These are phyloP conservation scores for Ictalurus punctatus DNA, from an alignment of 2,113 vertebrate genomes.

Conservation along the genomic window DNA sequence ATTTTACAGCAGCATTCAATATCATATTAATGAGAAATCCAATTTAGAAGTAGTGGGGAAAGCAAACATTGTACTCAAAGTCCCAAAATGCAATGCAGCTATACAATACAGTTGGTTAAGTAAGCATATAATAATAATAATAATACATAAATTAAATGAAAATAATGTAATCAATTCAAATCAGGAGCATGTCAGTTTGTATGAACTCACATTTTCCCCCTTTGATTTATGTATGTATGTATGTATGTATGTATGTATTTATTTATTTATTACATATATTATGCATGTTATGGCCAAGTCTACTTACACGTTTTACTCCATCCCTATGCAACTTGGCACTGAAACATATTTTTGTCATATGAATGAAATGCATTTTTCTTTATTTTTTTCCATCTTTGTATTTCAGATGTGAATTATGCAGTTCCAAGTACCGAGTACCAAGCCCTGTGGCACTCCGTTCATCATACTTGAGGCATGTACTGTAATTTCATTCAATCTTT, in stretches of 20 bases:
- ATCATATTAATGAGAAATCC: not conserved
- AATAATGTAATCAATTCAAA: not conserved
- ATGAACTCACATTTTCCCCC: not conserved
- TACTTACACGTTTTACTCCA: not conserved
- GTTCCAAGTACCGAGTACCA: not conserved
- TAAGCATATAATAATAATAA: not conserved
- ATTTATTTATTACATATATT: not conserved
- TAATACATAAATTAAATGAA: not conserved
- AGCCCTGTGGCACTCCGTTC: not conserved
- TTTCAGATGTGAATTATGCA: not conserved
- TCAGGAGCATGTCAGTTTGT: not conserved
- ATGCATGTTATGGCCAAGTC: not conserved
- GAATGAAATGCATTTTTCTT: not conserved
- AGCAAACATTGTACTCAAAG: not conserved
- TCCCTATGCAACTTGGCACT: no score
- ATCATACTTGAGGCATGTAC: not conserved
- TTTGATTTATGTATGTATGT: not conserved
- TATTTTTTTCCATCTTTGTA: not conserved
- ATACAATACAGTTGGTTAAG: not conserved
- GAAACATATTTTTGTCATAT: no score
- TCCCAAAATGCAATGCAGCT: not conserved
- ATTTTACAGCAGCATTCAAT: not conserved
- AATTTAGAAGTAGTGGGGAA: not conserved
- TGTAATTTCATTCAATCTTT: slow-evolving; percentile 2
- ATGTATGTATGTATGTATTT: not conserved